phyloP scores from a whole-genome alignment of 2,113 vertebrate genomes.

The Onychostruthus taczanowskii region DNA sequence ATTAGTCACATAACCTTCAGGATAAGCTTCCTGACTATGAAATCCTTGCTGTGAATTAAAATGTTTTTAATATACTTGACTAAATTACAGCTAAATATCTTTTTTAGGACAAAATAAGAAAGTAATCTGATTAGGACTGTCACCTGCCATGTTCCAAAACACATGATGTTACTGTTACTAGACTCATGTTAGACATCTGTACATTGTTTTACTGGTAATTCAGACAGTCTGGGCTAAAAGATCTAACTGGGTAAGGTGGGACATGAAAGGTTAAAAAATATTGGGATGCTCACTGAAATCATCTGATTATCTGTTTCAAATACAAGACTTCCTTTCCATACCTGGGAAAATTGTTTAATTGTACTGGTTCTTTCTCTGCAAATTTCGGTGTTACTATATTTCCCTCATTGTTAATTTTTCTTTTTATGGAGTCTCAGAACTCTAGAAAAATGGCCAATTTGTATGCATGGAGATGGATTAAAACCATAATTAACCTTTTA shows the following conservation, averaged over 20 bases:
- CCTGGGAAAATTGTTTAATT: not conserved
- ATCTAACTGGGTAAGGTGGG: not conserved
- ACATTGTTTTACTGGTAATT: not conserved
- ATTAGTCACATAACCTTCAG: not conserved
- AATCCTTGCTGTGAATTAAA: not conserved
- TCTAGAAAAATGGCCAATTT: not conserved
- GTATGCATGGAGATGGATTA: not conserved
- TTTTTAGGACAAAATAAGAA: not conserved
- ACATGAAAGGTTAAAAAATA: not conserved
- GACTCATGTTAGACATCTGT: not conserved
- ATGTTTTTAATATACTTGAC: not conserved
- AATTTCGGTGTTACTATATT: not conserved
- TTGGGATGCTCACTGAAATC: not conserved
- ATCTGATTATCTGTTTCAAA: not conserved
- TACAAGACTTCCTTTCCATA: not conserved
- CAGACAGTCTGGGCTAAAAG: not conserved
- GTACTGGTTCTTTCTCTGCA: not conserved
- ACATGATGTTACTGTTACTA: not conserved
- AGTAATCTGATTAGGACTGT: not conserved
- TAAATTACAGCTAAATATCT: not conserved
- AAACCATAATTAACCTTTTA: not conserved
- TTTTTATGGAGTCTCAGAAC: not conserved
- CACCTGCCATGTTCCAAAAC: not conserved
- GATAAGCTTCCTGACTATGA: not conserved
- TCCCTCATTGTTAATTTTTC: not conserved